phyloP scores from a whole-genome alignment of 1,140 invertebrate species.

The Drosophila hydei region DNA sequence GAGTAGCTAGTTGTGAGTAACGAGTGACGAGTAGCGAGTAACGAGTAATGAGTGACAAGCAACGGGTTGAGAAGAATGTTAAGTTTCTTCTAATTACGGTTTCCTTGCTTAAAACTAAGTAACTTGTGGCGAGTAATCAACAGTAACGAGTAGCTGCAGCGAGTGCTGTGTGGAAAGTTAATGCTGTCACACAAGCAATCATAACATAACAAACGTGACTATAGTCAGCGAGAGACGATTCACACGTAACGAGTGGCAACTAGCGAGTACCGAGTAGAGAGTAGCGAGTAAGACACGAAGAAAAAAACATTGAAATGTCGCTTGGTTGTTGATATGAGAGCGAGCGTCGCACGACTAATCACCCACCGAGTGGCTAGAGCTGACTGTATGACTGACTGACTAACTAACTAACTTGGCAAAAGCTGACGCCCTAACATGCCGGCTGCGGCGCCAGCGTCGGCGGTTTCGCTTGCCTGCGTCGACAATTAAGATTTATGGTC shows the following conservation, averaged over 20 bases:
- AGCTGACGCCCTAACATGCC: constrained; percentile 32
- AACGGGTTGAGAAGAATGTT: too few species aligned
- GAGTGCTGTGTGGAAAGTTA: too few species aligned
- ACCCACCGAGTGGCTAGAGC: constrained; percentile 16
- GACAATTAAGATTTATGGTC: constrained; percentile 80
- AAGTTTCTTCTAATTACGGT: too few species aligned
- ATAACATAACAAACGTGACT: too few species aligned
- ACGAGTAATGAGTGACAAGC: neutral
- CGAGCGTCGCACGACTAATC: constrained; percentile 12
- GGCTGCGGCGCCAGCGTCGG: constrained; percentile 27
- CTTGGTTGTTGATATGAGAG: neutral
- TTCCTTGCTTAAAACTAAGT: too few species aligned
- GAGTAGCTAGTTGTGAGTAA: constrained; percentile 7
- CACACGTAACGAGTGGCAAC: neutral
- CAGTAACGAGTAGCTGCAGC: neutral
- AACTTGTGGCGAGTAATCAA: too few species aligned
- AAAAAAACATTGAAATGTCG: neutral
- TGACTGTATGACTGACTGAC: constrained; percentile 11
- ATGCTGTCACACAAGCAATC: too few species aligned
- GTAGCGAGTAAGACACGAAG: too few species aligned
- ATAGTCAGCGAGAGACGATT: too few species aligned
- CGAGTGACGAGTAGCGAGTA: constrained; percentile 13
- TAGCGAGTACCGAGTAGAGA: constrained; percentile 1
- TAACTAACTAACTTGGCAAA: constrained; percentile 23
- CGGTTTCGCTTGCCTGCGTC: constrained; percentile 73